Base-by-base conservation (phyloP, 2,113 vertebrate species). In the Aphelocoma coerulescens region DNA sequence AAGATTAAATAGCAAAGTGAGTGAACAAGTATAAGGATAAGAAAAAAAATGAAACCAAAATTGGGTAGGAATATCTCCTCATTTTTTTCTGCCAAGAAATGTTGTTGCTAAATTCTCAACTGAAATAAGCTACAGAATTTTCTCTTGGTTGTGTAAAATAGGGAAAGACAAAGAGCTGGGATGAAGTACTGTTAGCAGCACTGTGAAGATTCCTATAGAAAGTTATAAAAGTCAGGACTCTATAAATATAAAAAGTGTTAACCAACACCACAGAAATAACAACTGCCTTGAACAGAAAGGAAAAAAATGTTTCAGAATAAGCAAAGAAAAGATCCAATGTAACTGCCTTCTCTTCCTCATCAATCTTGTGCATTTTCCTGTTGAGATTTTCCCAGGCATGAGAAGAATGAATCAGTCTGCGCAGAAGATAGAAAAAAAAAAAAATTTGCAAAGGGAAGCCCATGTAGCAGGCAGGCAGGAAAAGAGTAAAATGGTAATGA, bases 1-100 rank as follows among this genome's bases (percentile, higher is more conserved):
- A 97, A 98, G 90, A 98, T 98, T 94, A 97, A 97, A 98, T 49
- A 97, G 81, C 74, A 96, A 58, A 97, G 95, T 98, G 92, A 98
- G 97, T 96, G 90, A 97, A 96, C 81, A 91, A 93, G 80, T 61
- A 88, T 81, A 96, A 72, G 66, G 85, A 62, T 75, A 71, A 54
- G 62, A 85, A 93, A 86, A 86, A 87, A 92, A 93, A 89, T 73
- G 80, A 96, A 96, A 72, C 69, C 90, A 83, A 96, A 92, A 86
- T 12, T 54, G 39, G 44, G 65, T 68, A 89, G 39, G 41, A 81
- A 59, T 69, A 66, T 78, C 35, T 92, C 48, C 72, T 95, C 67
- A 57, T 54, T 91, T 37, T 80, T 83, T 83, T 69, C 85, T 90
- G 71, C 23, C 79, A 92, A 69, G 73, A 92, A 63, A 83, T 4